These are phyloP conservation scores for Agrypnus murinus DNA, from an alignment of 2,888 invertebrate species.

Conservation along the genomic window DNA sequence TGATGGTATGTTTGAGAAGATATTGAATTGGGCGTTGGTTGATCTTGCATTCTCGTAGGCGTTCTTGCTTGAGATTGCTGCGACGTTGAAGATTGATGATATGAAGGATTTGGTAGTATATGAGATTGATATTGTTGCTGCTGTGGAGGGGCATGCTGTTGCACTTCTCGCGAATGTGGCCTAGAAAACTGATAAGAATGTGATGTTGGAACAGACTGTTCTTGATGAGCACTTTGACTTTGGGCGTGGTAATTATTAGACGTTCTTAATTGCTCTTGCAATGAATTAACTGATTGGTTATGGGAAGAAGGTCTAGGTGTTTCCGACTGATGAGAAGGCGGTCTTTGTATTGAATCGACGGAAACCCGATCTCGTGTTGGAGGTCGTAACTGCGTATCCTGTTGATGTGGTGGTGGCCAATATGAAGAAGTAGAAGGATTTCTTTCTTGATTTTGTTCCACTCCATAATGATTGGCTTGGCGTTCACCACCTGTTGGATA, in stretches of 20 bases:
- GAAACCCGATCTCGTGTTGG: constrained; percentile 45
- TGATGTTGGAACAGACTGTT: constrained; percentile 46
- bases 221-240: constrained; percentile 31
- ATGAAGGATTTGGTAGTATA: constrained; percentile 56
- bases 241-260: constrained; percentile 50
- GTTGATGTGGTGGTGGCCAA: constrained; percentile 52
- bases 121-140: constrained; percentile 55
- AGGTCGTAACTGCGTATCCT: constrained; percentile 48
- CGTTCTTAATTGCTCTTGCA: constrained; percentile 47
- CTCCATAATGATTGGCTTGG: constrained; percentile 39
- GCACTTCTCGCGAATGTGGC: constrained; percentile 67
- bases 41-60: constrained; percentile 46
- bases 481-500: constrained; percentile 50
- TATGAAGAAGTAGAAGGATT: constrained; percentile 45
- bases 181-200: constrained; percentile 71
- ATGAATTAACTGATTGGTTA: constrained; percentile 40
- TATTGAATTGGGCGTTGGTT: constrained; percentile 48
- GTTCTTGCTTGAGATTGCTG: constrained; percentile 48
- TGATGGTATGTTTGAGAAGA: constrained; percentile 63
- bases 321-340: constrained; percentile 49
- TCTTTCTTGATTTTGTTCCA: constrained; percentile 47
- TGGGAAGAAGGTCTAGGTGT: constrained; percentile 48
- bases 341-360: constrained; percentile 41
- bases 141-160: constrained; percentile 38
- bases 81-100: constrained; percentile 56